Base-by-base conservation (phyloP, 2,797 vertebrate species). In the Manis pentadactyla region DNA sequence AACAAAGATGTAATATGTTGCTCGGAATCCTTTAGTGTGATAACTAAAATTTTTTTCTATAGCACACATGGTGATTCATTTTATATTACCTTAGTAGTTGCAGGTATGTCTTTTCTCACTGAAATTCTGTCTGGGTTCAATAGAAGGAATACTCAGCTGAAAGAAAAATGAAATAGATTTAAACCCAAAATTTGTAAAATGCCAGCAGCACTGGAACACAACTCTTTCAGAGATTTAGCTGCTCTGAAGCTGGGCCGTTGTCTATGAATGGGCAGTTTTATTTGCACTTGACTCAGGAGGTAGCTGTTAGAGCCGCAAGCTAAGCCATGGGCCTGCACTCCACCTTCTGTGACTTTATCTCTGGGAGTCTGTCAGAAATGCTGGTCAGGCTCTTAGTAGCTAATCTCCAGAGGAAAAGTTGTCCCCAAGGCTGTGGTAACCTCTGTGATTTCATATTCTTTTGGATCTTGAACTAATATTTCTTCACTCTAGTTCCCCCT, bases 151-250 rank as follows among this genome's bases (percentile, higher is more conserved):
- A n/a, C 18, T 93, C 1, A 92, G 17, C 49, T 93, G 11, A 73
- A 81, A 89, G 49, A 2, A 92, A 89, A 84, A 81, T 55, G 23
- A 92, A 84, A 57, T 15, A 75, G 37, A 61, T 5, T 79, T 69
- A 49, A 77, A 79, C 64, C 37, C 21, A 90, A 37, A 64, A 73
- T 92, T 66, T 86, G 37, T 81, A 86, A 66, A 88, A 68, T 95
- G 53, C 13, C 34, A 19, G 11, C 4, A 37, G 2, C 27, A 7
- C 29, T 55, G 1, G 23, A 8, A 51, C 0, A 7, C 19, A 55
- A 42, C 37, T 93, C 12, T 49, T 87, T 91, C 53, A 59, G 53
- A 84, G 29, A 69, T 53, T 69, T 23, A 87, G 39, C n/a, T 75
- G 10, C 46, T 85, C 19, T 51, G 25, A 59, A 88, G 29, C 8